A percentile compares a stretch with the other conserved stretches of the same genome.
Conservation (phyloP, 2,888 invertebrate genomes). For the Anorthoa munda region DNA sequence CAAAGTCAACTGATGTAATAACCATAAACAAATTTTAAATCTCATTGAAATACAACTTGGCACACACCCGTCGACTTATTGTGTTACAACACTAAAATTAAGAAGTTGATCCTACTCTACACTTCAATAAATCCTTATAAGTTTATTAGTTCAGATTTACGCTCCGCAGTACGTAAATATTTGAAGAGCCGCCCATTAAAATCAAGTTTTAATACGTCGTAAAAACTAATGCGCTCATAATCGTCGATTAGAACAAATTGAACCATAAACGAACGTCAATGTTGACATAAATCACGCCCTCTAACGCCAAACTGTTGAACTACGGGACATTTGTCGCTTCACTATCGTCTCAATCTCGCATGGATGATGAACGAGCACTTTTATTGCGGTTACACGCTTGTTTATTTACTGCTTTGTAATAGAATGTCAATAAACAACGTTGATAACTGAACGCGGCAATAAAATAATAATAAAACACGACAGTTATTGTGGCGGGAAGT, state of each 20-base stretch:
- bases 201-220: conserved; percentile 83
- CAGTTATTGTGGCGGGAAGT: conserved; percentile 73
- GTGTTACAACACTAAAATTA: conserved; percentile 54
- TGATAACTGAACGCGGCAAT: conserved; percentile 79
- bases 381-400: conserved; percentile 84
- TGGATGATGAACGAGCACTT: conserved; percentile 84
- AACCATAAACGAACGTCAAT: conserved; percentile 82
- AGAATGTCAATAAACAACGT: conserved; percentile 85
- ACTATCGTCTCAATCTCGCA: conserved; percentile 85
- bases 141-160: conserved; percentile 76
- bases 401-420: conserved; percentile 86
- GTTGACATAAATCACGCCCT: conserved; percentile 86
- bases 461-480: conserved; percentile 83
- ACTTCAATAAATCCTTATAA: conserved; percentile 70
- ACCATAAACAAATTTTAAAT: conserved; percentile 58
- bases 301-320: conserved; percentile 80
- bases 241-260: conserved; percentile 83
- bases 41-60: conserved; percentile 51
- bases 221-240: conserved; percentile 85
- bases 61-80: conserved; percentile 31
- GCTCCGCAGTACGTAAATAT: conserved; percentile 81
- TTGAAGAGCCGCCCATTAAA: conserved; percentile 83
- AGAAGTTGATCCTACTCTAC: conserved; percentile 52
- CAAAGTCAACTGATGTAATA: conserved; percentile 55
- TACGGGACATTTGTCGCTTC: conserved; percentile 79